These are phyloP conservation scores for Podarcis muralis DNA, from an alignment of 2,113 vertebrate genomes.

Conservation along the genomic window DNA sequence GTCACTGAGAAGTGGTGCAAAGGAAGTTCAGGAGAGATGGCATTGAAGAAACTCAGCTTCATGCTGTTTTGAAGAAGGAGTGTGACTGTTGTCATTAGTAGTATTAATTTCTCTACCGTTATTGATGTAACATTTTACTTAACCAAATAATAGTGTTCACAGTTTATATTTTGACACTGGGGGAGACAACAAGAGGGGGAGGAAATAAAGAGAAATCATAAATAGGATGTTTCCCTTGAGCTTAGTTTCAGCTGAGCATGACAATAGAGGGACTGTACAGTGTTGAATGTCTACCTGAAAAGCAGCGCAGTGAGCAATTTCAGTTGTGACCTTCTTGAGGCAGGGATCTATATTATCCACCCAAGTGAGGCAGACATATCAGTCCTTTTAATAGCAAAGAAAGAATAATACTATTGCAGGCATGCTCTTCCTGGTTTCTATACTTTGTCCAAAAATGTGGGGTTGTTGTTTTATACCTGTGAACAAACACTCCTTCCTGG, in stretches of 20 bases:
- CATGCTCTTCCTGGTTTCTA: neutral
- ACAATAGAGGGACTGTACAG: neutral
- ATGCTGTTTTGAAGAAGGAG: neutral
- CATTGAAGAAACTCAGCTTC: neutral
- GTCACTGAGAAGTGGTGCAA: neutral
- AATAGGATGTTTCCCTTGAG: too few species aligned
- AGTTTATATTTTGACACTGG: neutral
- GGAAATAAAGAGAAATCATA: too few species aligned
- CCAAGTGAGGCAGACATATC: too few species aligned
- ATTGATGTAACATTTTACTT: neutral
- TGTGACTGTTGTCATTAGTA: neutral
- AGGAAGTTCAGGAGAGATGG: neutral
- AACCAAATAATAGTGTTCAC: neutral
- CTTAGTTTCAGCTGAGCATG: neutral
- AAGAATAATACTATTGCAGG: too few species aligned
- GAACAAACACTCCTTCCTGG: neutral
- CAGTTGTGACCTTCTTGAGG: neutral
- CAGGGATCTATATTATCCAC: neutral
- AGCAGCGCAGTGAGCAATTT: neutral
- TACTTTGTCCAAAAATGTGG: neutral
- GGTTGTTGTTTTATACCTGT: rapidly evolving
- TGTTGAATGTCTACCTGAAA: neutral
- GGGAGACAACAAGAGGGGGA: neutral
- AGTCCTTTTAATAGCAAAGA: too few species aligned
- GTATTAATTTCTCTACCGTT: neutral